These are phyloP conservation scores for Tychaedon coryphoeus DNA, from an alignment of 2,113 vertebrate species.

Conservation along the genomic window DNA sequence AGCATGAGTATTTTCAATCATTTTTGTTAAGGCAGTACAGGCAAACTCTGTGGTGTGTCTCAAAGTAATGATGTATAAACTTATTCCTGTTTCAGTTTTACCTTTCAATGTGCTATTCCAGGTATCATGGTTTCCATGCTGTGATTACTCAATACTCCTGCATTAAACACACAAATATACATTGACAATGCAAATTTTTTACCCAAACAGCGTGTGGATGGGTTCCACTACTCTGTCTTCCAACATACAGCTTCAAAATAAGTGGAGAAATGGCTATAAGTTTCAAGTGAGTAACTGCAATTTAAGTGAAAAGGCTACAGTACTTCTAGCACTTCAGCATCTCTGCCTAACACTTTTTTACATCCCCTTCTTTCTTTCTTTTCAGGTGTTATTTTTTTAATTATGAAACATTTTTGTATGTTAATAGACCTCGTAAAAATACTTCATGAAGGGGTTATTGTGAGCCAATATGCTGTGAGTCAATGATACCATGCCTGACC, in stretches of 20 bases:
- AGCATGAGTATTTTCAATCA: not conserved
- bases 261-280: not conserved
- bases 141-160: not conserved
- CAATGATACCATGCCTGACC: conserved; percentile 32
- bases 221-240: not conserved
- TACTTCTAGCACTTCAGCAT: not conserved
- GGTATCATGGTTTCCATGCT: not conserved
- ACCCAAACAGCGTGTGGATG: not conserved
- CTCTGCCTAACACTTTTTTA: not conserved
- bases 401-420: not conserved
- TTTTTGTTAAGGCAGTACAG: not conserved
- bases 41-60: not conserved
- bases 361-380: not conserved
- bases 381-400: not conserved
- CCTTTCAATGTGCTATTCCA: not conserved
- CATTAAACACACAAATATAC: not conserved
- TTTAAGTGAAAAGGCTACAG: not conserved
- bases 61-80: not conserved
- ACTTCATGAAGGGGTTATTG: conserved; percentile 5
- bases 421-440: conserved; percentile 10
- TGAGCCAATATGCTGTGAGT: conserved; percentile 5
- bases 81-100: not conserved
- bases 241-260: not conserved
- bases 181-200: not conserved
- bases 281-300: not conserved